phyloP scores from a whole-genome alignment of 2,797 vertebrate genomes.

The Sebastes kiyomatsui region DNA sequence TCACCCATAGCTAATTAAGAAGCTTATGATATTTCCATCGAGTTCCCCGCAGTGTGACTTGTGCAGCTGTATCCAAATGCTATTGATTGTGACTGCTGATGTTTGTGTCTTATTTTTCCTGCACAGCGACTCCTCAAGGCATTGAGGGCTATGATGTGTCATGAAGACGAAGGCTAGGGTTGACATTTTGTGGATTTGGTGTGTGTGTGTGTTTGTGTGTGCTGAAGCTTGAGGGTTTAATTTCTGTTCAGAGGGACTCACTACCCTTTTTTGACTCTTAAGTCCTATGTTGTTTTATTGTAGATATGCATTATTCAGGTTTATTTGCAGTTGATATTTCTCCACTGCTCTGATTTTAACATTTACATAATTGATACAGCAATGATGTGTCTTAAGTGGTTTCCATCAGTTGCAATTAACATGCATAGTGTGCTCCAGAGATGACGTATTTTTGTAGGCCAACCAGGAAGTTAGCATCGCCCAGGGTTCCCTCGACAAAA shows the following conservation, averaged over 20 bases:
- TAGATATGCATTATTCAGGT: neutral
- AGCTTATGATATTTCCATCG: conserved; percentile 38
- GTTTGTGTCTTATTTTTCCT: conserved; percentile 23
- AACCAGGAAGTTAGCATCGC: too few relatives aligned
- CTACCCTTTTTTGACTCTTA: neutral
- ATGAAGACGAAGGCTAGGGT: conserved; percentile 22
- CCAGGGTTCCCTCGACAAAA: too few relatives aligned
- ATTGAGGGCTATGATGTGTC: conserved; percentile 27
- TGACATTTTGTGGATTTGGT: conserved; percentile 19
- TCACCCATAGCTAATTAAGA: conserved; percentile 57
- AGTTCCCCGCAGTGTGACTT: conserved; percentile 30
- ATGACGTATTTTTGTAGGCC: too few relatives aligned
- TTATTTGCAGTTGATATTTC: neutral
- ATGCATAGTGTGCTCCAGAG: neutral
- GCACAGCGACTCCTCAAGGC: neutral
- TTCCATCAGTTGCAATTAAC: conserved; percentile 19
- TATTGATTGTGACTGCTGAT: conserved; percentile 36
- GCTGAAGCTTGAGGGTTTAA: conserved; percentile 16
- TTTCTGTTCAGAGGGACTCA: conserved; percentile 32
- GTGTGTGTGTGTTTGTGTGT: neutral
- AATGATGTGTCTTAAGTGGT: neutral
- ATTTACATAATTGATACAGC: neutral
- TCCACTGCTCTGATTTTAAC: neutral
- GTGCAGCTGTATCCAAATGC: conserved; percentile 50
- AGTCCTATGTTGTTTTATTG: neutral